Conservation (phyloP, 1,140 invertebrate genomes). For the Conus ventricosus region DNA sequence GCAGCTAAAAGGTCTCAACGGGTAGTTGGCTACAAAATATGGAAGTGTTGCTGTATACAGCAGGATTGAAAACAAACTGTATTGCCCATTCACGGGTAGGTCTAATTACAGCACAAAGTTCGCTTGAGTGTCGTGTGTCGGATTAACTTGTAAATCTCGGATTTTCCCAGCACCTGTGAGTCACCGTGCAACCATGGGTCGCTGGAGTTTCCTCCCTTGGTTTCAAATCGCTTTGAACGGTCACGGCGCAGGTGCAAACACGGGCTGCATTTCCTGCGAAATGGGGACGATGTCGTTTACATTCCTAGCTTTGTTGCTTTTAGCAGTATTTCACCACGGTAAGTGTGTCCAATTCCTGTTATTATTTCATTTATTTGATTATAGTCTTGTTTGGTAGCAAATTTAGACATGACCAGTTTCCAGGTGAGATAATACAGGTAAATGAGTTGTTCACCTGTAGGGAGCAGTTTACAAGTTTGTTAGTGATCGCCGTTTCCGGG, state of each 20-base stretch:
- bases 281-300: constrained; percentile 17
- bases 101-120: no score
- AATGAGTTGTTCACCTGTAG: background rate
- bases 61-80: no score
- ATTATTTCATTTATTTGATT: background rate
- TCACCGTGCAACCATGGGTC: background rate
- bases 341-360: background rate
- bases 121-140: no score
- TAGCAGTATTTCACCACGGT: constrained; percentile 18
- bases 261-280: background rate
- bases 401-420: background rate
- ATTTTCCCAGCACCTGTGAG: no score
- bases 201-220: constrained; percentile 16
- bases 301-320: background rate
- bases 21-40: no score
- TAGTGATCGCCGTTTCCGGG: no score
- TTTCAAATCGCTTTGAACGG: background rate
- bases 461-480: background rate
- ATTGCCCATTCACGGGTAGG: no score
- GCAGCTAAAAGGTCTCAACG: no score
- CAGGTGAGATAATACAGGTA: background rate
- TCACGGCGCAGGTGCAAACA: constrained; percentile 35
- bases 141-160: no score
- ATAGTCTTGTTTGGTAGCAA: background rate
- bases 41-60: no score